These are phyloP conservation scores for Oceanodroma leucorhoa DNA, from an alignment of 2,797 vertebrate species.

Conservation along the genomic window DNA sequence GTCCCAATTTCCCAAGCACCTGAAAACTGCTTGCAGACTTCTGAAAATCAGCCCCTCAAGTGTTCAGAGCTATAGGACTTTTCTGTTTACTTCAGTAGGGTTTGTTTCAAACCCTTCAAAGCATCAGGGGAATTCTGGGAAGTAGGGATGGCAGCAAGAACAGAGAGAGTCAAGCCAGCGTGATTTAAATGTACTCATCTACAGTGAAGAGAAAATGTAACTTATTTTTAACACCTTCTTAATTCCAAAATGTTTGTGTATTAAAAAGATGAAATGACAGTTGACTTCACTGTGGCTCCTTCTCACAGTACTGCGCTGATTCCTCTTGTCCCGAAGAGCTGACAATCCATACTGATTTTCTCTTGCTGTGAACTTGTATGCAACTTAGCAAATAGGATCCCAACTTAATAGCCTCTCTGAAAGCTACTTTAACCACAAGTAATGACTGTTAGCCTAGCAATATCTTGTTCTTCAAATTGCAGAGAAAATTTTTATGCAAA, in stretches of 20 bases:
- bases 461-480: background rate
- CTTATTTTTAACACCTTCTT: conserved; percentile 25
- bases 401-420: background rate
- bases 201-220: background rate
- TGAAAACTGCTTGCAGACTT: background rate
- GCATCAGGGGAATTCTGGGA: background rate
- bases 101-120: background rate
- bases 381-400: background rate
- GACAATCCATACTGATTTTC: background rate
- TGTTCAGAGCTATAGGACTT: background rate
- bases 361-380: background rate
- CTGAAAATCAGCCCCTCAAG: background rate
- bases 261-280: background rate
- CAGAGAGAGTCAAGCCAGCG: background rate
- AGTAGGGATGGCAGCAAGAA: background rate
- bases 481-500: background rate
- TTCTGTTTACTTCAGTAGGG: background rate
- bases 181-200: background rate
- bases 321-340: background rate
- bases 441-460: background rate
- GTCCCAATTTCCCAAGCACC: background rate
- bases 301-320: background rate
- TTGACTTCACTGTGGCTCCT: background rate
- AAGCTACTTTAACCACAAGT: background rate
- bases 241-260: background rate